Conservation (phyloP, 2,888 invertebrate species). For the Metacarcinus magister region DNA sequence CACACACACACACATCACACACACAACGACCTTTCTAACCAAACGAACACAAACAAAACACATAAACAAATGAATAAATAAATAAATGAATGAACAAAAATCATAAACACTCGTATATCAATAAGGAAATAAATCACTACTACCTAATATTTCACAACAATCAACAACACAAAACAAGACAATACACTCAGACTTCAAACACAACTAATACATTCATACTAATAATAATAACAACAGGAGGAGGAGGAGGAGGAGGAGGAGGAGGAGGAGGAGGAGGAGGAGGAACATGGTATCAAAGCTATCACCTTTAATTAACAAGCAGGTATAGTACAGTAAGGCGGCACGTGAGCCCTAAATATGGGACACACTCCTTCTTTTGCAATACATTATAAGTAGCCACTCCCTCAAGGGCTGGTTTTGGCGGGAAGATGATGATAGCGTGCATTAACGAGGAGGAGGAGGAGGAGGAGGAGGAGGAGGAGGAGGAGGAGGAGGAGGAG, state of each 20-base stretch:
- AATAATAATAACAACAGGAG: neutral
- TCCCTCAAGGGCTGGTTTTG: neutral
- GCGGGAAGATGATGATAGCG: neutral
- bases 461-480: slow-evolving; percentile 11
- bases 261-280: neutral
- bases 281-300: neutral
- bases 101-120: neutral
- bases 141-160: no score
- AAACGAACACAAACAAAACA: neutral
- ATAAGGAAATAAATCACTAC: no score
- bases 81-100: neutral
- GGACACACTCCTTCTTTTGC: neutral
- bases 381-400: neutral
- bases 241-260: neutral
- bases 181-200: no score
- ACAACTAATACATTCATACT: no score
- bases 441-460: no score
- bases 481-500: slow-evolving; percentile 43
- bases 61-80: neutral
- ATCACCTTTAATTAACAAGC: no score
- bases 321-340: neutral
- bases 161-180: no score
- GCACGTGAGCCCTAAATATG: neutral
- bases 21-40: no score
- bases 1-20: slow-evolving; percentile 2